Percentiles rank a stretch among this genome's conserved stretches.
Evolutionary conservation across 1,140 invertebrate species (phyloP).

Genomic region (Lordiphosa stackelbergi): DNA sequence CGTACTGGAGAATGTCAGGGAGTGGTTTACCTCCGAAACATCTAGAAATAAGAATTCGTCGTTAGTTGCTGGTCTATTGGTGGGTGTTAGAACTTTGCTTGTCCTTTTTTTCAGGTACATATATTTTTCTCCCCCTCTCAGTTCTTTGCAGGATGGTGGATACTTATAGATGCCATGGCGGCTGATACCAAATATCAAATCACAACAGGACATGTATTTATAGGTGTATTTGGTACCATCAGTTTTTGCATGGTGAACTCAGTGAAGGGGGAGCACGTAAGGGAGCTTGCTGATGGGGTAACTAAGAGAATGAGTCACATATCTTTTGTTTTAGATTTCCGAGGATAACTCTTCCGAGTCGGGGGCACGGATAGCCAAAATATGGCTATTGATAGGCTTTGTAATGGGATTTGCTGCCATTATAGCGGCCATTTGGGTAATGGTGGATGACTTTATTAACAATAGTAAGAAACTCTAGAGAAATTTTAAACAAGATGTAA

Average conservation of each 20-base stretch:
- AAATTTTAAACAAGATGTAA: no score
- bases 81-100: conserved; percentile 77
- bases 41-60: conserved; percentile 90
- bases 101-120: neutral
- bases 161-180: conserved; percentile 95
- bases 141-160: conserved; percentile 99
- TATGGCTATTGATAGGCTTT: conserved; percentile 98
- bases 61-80: conserved; percentile 89
- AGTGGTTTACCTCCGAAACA: conserved; percentile 78
- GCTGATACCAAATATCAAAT: conserved; percentile 81
- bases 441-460: conserved; percentile 87
- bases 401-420: conserved; percentile 96
- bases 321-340: conserved; percentile 51
- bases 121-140: conserved; percentile 18
- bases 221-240: conserved; percentile 94
- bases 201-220: conserved; percentile 91
- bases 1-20: conserved; percentile 50
- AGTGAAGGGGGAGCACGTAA: conserved; percentile 95
- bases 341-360: conserved; percentile 68
- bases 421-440: conserved; percentile 96
- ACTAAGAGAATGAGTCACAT: conserved; percentile 53
- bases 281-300: neutral
- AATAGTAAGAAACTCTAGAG: conserved; percentile 36
- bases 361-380: conserved; percentile 90
- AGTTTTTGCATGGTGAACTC: conserved; percentile 98